These are phyloP conservation scores for Poeciliopsis infans DNA, from an alignment of 2,797 vertebrate genomes.

Conservation along the genomic window DNA sequence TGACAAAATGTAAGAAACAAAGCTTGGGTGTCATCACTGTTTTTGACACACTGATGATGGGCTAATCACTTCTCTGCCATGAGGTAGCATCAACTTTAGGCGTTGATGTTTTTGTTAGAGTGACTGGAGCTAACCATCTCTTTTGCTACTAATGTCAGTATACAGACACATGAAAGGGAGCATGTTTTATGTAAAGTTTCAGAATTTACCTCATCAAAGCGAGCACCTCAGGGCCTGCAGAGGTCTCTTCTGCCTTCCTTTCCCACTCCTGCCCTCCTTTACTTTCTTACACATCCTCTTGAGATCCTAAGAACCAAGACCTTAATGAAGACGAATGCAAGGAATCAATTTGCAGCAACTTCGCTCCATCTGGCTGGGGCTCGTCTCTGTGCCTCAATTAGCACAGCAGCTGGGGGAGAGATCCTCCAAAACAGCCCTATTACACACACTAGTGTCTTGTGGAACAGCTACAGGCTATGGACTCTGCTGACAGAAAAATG, in stretches of 20 bases:
- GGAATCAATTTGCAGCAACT: constrained; percentile 84
- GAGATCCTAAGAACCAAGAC: constrained; percentile 72
- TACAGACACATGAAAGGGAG: constrained; percentile 5
- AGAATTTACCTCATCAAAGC: constrained; percentile 60
- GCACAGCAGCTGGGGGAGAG: constrained; percentile 80
- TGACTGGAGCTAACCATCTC: constrained; percentile 15
- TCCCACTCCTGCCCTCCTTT: constrained; percentile 25
- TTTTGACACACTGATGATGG: constrained; percentile 53
- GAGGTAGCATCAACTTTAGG: constrained; percentile 22
- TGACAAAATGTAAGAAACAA: background rate
- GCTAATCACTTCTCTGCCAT: constrained; percentile 11
- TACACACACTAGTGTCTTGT: constrained; percentile 67
- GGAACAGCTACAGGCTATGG: constrained; percentile 58
- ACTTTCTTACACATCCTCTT: constrained; percentile 41
- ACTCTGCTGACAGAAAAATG: constrained; percentile 50
- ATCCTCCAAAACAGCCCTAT: constrained; percentile 72
- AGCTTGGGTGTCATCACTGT: background rate
- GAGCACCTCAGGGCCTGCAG: constrained; percentile 39
- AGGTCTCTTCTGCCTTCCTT: constrained; percentile 52
- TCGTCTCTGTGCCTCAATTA: constrained; percentile 81
- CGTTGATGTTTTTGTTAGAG: constrained; percentile 27
- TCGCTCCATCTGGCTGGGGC: constrained; percentile 81
- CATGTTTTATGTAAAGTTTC: constrained; percentile 32
- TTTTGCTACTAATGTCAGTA: constrained; percentile 11
- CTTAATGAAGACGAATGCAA: constrained; percentile 86